Conservation (phyloP, 2,797 vertebrate species). For the Trichosurus vulpecula region DNA sequence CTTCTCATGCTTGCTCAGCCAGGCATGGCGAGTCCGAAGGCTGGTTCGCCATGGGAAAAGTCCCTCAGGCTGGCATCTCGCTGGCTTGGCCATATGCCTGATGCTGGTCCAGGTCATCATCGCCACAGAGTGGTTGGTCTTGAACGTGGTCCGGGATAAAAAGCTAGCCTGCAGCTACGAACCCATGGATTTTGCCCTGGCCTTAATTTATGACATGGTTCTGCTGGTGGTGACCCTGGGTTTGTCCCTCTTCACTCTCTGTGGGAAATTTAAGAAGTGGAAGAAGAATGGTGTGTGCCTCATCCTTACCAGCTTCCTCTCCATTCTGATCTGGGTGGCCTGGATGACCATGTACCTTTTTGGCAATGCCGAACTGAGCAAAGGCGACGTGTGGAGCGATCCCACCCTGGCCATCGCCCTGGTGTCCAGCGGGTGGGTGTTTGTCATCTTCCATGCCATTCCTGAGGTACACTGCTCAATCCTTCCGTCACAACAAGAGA, state of each 20-base stretch:
- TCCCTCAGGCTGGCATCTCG: constrained; percentile 92
- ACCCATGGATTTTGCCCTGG: constrained; percentile 94
- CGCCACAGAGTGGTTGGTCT: constrained; percentile 95
- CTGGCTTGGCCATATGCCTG: constrained; percentile 89
- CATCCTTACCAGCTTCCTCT: constrained; percentile 91
- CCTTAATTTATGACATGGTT: constrained; percentile 93
- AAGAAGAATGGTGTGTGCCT: constrained; percentile 93
- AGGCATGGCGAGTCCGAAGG: constrained; percentile 91
- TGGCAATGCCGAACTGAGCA: constrained; percentile 89
- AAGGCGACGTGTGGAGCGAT: constrained; percentile 91
- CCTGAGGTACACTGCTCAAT: constrained; percentile 94
- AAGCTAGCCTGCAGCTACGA: constrained; percentile 92
- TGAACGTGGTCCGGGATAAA: constrained; percentile 93
- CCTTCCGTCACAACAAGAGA: constrained; percentile 92
- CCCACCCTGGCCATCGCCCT: constrained; percentile 93
- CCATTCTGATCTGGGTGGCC: constrained; percentile 93
- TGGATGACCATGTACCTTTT: constrained; percentile 98
- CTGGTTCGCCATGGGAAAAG: constrained; percentile 91
- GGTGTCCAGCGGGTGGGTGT: constrained; percentile 95
- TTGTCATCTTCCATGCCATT: constrained; percentile 94
- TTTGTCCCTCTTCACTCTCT: constrained; percentile 91
- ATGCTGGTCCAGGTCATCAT: constrained; percentile 96
- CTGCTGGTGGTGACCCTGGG: constrained; percentile 89
- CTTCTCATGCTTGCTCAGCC: constrained; percentile 95
- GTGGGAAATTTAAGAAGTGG: constrained; percentile 94